Evolutionary conservation across 2,797 vertebrate species (phyloP).

Genomic region (Ceryle rudis): DNA sequence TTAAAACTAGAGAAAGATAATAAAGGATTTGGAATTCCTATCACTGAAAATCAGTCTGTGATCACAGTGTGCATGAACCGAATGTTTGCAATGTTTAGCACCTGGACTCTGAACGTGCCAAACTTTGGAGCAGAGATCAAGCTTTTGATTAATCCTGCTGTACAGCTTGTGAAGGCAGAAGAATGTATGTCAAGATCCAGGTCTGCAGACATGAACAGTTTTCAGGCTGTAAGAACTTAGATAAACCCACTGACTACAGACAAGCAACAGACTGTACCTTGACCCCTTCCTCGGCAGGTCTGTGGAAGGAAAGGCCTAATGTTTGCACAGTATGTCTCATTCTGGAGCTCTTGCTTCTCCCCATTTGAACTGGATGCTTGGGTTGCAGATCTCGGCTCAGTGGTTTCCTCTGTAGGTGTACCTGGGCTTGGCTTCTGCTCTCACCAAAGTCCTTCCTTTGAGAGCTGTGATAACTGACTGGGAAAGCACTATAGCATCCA

Average conservation of each 20-base stretch:
- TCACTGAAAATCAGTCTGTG: background rate
- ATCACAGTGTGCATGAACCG: background rate
- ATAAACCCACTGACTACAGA: background rate
- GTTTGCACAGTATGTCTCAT: background rate
- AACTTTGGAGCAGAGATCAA: background rate
- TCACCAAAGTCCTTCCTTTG: background rate
- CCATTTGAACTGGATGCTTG: background rate
- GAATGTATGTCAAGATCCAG: background rate
- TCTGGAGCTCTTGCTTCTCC: background rate
- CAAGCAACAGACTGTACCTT: background rate
- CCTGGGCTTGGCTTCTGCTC: background rate
- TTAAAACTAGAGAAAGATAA: background rate
- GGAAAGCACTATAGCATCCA: background rate
- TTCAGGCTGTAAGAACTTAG: background rate
- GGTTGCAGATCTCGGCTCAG: background rate
- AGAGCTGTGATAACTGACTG: background rate
- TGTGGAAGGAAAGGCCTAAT: background rate
- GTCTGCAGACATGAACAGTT: background rate
- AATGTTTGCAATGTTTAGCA: rapidly evolving
- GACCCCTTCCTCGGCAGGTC: background rate
- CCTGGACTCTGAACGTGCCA: background rate
- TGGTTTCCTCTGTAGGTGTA: background rate
- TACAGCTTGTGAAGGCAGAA: background rate
- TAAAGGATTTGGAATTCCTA: background rate
- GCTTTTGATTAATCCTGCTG: background rate